Conservation (phyloP, 2,888 invertebrate genomes). For the Ganaspis brasiliensis region DNA sequence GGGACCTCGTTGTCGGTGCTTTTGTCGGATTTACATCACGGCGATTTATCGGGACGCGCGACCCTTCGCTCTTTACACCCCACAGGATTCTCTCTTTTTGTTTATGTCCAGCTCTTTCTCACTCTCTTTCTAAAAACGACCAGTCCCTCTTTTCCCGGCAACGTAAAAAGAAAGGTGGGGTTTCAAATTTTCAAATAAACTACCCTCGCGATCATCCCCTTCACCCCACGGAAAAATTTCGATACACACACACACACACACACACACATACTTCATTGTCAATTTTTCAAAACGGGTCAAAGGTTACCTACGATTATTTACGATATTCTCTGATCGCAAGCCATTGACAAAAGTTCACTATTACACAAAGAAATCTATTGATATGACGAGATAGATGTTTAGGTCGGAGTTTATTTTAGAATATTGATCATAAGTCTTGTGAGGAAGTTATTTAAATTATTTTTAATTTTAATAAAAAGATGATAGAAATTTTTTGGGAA, state of each 20-base stretch:
- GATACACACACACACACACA: too few relatives aligned
- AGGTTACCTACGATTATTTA: slow-evolving; percentile 30
- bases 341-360: slow-evolving; percentile 31
- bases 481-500: background rate
- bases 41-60: slow-evolving; percentile 70
- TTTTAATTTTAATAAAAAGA: too few relatives aligned
- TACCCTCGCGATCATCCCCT: slow-evolving; percentile 29
- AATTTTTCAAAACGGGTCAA: slow-evolving; percentile 5
- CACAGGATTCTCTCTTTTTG: slow-evolving; percentile 55
- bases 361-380: slow-evolving; percentile 28
- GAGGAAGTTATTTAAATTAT: background rate
- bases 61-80: slow-evolving; percentile 46
- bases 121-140: too few relatives aligned
- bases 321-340: slow-evolving; percentile 22
- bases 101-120: slow-evolving; percentile 65
- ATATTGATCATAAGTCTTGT: background rate
- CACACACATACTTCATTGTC: slow-evolving; percentile 14
- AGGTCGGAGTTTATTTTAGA: background rate
- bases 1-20: slow-evolving; percentile 51
- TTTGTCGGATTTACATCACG: slow-evolving; percentile 61
- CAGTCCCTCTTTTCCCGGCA: slow-evolving; percentile 54
- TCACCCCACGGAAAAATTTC: background rate
- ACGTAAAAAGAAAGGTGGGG: slow-evolving; percentile 36
- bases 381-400: slow-evolving; percentile 23
- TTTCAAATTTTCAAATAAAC: slow-evolving; percentile 39